A percentile compares a stretch with the other conserved stretches of the same genome.
These are phyloP conservation scores for Sebastes fasciatus DNA, from an alignment of 2,113 vertebrate genomes.

Conservation along the genomic window DNA sequence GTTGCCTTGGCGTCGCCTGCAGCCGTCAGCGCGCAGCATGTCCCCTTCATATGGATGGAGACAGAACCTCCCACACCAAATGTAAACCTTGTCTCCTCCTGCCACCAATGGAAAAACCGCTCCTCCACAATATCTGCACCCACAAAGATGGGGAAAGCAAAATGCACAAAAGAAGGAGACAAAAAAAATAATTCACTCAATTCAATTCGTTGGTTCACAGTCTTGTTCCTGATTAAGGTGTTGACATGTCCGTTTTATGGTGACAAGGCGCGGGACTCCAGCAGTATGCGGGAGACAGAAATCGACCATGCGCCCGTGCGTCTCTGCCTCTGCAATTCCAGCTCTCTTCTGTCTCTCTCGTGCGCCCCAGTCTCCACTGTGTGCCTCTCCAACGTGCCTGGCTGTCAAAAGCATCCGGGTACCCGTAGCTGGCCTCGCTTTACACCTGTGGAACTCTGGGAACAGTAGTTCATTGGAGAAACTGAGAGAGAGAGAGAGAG, in stretches of 20 bases:
- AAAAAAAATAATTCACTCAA: not conserved
- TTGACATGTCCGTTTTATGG: slow-evolving; percentile 50
- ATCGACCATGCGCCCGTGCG: slow-evolving; percentile 75
- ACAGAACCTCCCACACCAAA: slow-evolving; percentile 74
- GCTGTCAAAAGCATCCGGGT: slow-evolving; percentile 79
- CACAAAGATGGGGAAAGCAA: slow-evolving; percentile 61
- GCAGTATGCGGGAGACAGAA: slow-evolving; percentile 75
- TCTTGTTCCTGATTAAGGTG: slow-evolving; percentile 40
- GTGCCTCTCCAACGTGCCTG: slow-evolving; percentile 82
- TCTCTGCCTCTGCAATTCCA: slow-evolving; percentile 84
- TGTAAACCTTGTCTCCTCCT: slow-evolving; percentile 65
- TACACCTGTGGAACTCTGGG: slow-evolving; percentile 76
- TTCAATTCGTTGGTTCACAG: slow-evolving; percentile 54
- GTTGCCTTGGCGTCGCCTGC: slow-evolving; percentile 75
- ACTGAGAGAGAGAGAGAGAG: not conserved
- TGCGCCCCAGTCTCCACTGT: slow-evolving; percentile 72
- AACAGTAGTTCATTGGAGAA: slow-evolving; percentile 76
- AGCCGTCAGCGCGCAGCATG: slow-evolving; percentile 87
- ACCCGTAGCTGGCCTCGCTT: slow-evolving; percentile 79
- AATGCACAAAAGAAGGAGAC: slow-evolving; percentile 37
- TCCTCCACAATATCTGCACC: slow-evolving; percentile 73
- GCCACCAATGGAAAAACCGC: slow-evolving; percentile 65
- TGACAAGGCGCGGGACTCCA: slow-evolving; percentile 75
- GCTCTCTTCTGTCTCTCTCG: slow-evolving; percentile 71
- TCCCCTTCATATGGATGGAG: slow-evolving; percentile 78